phyloP scores from a whole-genome alignment of 2,888 invertebrate species.

The Schizotus pectinicornis region DNA sequence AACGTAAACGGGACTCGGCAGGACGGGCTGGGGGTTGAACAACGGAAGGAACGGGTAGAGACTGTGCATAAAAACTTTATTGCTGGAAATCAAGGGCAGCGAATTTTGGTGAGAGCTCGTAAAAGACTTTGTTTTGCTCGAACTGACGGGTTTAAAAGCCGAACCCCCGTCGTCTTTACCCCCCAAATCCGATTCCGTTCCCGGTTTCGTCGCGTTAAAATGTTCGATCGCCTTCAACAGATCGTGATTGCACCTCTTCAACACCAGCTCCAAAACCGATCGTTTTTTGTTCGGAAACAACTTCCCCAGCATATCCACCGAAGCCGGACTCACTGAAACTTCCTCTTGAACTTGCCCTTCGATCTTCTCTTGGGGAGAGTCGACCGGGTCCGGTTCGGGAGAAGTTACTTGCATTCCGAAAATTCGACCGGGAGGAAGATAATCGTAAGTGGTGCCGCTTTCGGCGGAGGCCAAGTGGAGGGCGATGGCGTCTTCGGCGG shows the following conservation, averaged over 20 bases:
- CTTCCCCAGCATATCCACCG: constrained; percentile 83
- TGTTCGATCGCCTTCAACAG: constrained; percentile 89
- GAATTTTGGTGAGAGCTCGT: constrained; percentile 44
- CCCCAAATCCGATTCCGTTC: constrained; percentile 32
- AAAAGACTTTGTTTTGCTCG: constrained; percentile 35
- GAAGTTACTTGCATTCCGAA: constrained; percentile 87
- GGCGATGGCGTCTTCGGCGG: constrained; percentile 96
- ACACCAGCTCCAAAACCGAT: constrained; percentile 87
- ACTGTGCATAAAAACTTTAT: constrained; percentile 57
- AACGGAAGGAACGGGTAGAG: constrained; percentile 58
- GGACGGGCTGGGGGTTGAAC: constrained; percentile 55
- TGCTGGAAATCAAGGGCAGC: constrained; percentile 52
- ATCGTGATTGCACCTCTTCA: constrained; percentile 91
- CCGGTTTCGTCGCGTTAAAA: constrained; percentile 62
- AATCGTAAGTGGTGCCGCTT: constrained; percentile 73
- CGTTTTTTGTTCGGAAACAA: constrained; percentile 90
- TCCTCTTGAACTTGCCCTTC: constrained; percentile 38
- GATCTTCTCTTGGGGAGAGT: constrained; percentile 31
- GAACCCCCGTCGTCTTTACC: constrained; percentile 46
- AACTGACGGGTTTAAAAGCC: constrained; percentile 55
- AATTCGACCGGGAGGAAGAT: constrained; percentile 88
- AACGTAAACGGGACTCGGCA: constrained; percentile 58
- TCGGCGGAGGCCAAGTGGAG: constrained; percentile 87
- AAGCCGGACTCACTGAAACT: constrained; percentile 69
- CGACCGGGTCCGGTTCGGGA: constrained; percentile 61